Conservation (phyloP, 2,113 vertebrate species). For the Syngnathus floridae region DNA sequence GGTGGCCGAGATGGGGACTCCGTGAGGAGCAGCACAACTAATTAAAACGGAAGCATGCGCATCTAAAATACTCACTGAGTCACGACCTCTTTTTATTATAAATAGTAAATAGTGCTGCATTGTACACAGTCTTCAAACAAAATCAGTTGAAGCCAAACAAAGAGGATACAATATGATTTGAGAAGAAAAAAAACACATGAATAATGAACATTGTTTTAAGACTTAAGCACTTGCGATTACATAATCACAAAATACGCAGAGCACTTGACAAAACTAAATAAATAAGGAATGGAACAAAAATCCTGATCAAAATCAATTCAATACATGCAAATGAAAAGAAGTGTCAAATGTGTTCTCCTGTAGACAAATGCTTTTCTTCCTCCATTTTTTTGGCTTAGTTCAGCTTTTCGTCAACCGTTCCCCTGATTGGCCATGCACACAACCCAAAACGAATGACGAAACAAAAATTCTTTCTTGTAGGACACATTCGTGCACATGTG, state of each 20-base stretch:
- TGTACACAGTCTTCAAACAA: slow-evolving; percentile 69
- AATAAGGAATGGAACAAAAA: slow-evolving; percentile 54
- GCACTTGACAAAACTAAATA: slow-evolving; percentile 58
- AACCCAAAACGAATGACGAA: slow-evolving; percentile 38
- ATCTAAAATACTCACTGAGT: slow-evolving; percentile 4
- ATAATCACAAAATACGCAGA: slow-evolving; percentile 28
- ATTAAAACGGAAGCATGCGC: background rate
- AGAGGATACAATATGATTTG: slow-evolving; percentile 44
- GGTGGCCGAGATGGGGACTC: too few relatives aligned
- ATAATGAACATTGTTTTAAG: slow-evolving; percentile 50
- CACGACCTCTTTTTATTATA: slow-evolving; percentile 66
- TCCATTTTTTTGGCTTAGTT: slow-evolving; percentile 47
- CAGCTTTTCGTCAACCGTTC: slow-evolving; percentile 24
- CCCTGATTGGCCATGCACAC: slow-evolving; percentile 52
- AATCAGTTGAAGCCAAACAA: slow-evolving; percentile 55
- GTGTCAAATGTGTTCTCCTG: slow-evolving; percentile 43
- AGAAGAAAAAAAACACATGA: slow-evolving; percentile 30
- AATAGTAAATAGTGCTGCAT: slow-evolving; percentile 80
- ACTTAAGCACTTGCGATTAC: slow-evolving; percentile 45
- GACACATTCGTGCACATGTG: slow-evolving; percentile 31
- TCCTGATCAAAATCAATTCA: slow-evolving; percentile 40
- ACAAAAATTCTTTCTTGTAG: slow-evolving; percentile 23
- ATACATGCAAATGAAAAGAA: slow-evolving; percentile 38
- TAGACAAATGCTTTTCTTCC: slow-evolving; percentile 34
- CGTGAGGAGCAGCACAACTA: too few relatives aligned